A percentile compares a stretch with the other conserved stretches of the same genome.
Evolutionary conservation across 2,888 invertebrate species (phyloP).

Genomic region (Diogma glabrata): DNA sequence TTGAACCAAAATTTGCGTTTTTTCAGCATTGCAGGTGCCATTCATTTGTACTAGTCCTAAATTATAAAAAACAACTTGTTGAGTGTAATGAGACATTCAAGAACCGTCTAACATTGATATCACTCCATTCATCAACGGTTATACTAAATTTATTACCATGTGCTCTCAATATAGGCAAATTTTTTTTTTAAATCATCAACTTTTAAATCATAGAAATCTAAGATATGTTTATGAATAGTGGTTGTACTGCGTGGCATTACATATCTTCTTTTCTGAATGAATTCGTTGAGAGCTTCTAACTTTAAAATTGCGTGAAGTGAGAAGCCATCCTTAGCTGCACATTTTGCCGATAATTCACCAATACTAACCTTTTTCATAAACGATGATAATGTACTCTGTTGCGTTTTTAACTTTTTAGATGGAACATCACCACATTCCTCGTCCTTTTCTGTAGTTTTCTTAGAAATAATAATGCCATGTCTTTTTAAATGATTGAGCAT

Average conservation of each 20-base stretch:
- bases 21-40: constrained; percentile 9
- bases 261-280: constrained; percentile 1
- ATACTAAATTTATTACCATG: too few relatives aligned
- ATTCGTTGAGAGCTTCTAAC: constrained; percentile 5
- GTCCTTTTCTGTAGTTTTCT: too few relatives aligned
- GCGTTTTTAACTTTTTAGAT: too few relatives aligned
- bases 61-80: constrained; percentile 4
- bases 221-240: constrained; percentile 7
- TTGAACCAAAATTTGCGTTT: constrained; percentile 8
- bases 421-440: too few relatives aligned
- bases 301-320: not conserved
- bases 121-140: constrained; percentile 9
- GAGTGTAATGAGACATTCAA: constrained; percentile 9
- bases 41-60: constrained; percentile 9
- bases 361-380: too few relatives aligned
- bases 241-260: constrained; percentile 7
- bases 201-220: too few relatives aligned
- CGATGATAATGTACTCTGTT: too few relatives aligned
- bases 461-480: too few relatives aligned
- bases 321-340: constrained; percentile 5
- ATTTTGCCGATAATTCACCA: constrained; percentile 8
- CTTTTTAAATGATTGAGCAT: constrained; percentile 10
- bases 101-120: constrained; percentile 7
- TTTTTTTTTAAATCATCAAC: too few relatives aligned
- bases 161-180: too few relatives aligned